phyloP scores from a whole-genome alignment of 2,797 vertebrate genomes.

The Syndactyla subalaris region DNA sequence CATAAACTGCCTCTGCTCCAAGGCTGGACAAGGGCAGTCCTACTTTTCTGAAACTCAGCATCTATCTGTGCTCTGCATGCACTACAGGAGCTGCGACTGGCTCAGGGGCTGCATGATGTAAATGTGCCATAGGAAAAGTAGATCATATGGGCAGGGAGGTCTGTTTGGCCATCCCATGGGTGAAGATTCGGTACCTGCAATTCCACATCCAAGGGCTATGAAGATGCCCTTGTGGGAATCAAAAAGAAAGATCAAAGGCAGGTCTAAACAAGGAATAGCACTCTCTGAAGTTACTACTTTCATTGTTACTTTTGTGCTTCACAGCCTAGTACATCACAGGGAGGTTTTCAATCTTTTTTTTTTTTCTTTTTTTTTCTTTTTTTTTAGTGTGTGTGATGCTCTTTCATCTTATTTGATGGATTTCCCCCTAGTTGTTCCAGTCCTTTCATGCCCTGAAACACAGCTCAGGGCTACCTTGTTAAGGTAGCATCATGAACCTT shows the following conservation, averaged over 20 bases:
- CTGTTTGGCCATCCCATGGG: not conserved
- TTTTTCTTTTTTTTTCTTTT: not conserved
- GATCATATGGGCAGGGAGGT: not conserved
- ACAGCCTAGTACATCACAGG: slow-evolving; percentile 8
- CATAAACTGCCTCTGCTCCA: not conserved
- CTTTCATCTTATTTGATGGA: slow-evolving; percentile 50
- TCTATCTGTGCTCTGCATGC: rapidly evolving
- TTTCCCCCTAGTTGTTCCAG: slow-evolving; percentile 21
- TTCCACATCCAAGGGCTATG: not conserved
- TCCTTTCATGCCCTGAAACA: slow-evolving; percentile 40
- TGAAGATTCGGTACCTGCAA: not conserved
- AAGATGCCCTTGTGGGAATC: slow-evolving; percentile 27
- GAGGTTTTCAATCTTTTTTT: not conserved
- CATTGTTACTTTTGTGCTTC: slow-evolving; percentile 40
- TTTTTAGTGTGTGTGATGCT: not conserved
- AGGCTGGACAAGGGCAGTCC: not conserved
- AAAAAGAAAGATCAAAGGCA: slow-evolving; percentile 51
- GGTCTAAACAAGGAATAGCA: not conserved
- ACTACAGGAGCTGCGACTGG: rapidly evolving
- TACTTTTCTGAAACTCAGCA: not conserved
- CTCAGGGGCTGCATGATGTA: not conserved
- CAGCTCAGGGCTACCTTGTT: slow-evolving; percentile 39
- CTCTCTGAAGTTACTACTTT: slow-evolving; percentile 35
- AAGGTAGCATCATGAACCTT: slow-evolving; percentile 15
- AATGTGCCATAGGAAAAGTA: rapidly evolving